phyloP scores from a whole-genome alignment of 2,888 invertebrate genomes.

The Artemia sinica region DNA sequence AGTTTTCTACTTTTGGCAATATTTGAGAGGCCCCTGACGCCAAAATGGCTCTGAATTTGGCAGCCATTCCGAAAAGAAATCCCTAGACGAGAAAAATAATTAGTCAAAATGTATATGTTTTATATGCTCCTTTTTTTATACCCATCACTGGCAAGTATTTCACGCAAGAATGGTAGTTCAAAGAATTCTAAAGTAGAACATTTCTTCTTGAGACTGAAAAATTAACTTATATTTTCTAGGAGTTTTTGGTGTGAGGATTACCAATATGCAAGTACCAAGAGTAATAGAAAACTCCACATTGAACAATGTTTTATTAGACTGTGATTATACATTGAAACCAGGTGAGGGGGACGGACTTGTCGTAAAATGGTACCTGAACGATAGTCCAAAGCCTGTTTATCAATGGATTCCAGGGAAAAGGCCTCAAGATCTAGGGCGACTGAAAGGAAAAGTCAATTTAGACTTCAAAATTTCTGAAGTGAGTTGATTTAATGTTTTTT shows the following conservation, averaged over 20 bases:
- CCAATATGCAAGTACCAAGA: slow-evolving; percentile 1
- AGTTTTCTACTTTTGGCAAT: too few species aligned
- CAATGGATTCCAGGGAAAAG: slow-evolving; percentile 20
- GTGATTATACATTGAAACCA: slow-evolving; percentile 20
- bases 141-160: too few species aligned
- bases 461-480: slow-evolving; percentile 13
- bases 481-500: not conserved
- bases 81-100: too few species aligned
- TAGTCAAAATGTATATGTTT: too few species aligned
- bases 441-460: slow-evolving; percentile 13
- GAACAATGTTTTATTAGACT: slow-evolving; percentile 19
- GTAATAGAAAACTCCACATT: slow-evolving; percentile 12
- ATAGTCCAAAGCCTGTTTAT: slow-evolving; percentile 20
- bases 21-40: too few species aligned
- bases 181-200: not conserved
- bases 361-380: slow-evolving; percentile 21
- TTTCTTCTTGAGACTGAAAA: not conserved
- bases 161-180: too few species aligned
- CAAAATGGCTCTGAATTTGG: too few species aligned
- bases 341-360: slow-evolving; percentile 19
- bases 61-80: too few species aligned
- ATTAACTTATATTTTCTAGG: not conserved
- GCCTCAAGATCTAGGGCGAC: slow-evolving; percentile 19
- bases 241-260: not conserved
- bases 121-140: too few species aligned